These are phyloP conservation scores for Lethrus apterus DNA, from an alignment of 1,140 invertebrate genomes.

Conservation along the genomic window DNA sequence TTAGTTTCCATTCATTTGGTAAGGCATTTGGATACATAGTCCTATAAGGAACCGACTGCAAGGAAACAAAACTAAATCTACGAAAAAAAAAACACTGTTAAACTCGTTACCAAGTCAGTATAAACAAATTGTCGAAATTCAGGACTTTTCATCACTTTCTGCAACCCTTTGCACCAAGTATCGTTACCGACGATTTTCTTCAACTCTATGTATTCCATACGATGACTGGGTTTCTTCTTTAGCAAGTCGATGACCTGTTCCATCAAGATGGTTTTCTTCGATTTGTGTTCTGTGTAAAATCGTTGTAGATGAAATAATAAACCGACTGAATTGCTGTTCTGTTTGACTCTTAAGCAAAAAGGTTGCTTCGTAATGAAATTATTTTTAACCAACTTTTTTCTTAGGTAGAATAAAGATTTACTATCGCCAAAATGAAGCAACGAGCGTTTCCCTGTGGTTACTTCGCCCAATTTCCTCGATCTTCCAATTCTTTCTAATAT, in stretches of 20 bases:
- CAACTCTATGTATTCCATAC: slow-evolving; percentile 48
- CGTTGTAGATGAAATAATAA: slow-evolving; percentile 52
- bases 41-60: slow-evolving; percentile 48
- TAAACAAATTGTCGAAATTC: slow-evolving; percentile 44
- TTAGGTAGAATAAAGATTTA: slow-evolving; percentile 60
- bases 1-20: slow-evolving; percentile 47
- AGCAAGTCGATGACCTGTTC: slow-evolving; percentile 51
- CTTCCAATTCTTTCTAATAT: slow-evolving; percentile 73
- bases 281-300: slow-evolving; percentile 53
- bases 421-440: slow-evolving; percentile 48
- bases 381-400: slow-evolving; percentile 52
- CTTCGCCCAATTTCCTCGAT: slow-evolving; percentile 59
- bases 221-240: slow-evolving; percentile 45
- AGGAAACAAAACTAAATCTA: slow-evolving; percentile 18
- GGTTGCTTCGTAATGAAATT: slow-evolving; percentile 60
- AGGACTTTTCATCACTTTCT: slow-evolving; percentile 45
- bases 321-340: slow-evolving; percentile 39
- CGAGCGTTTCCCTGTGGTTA: slow-evolving; percentile 58
- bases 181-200: slow-evolving; percentile 37
- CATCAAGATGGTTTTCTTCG: slow-evolving; percentile 47
- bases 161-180: slow-evolving; percentile 42
- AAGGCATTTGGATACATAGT: slow-evolving; percentile 52
- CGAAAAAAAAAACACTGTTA: neutral
- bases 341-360: slow-evolving; percentile 37
- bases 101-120: slow-evolving; percentile 39